These are phyloP conservation scores for Grammomys dolichurus DNA, from an alignment of 2,113 vertebrate genomes.

Conservation along the genomic window DNA sequence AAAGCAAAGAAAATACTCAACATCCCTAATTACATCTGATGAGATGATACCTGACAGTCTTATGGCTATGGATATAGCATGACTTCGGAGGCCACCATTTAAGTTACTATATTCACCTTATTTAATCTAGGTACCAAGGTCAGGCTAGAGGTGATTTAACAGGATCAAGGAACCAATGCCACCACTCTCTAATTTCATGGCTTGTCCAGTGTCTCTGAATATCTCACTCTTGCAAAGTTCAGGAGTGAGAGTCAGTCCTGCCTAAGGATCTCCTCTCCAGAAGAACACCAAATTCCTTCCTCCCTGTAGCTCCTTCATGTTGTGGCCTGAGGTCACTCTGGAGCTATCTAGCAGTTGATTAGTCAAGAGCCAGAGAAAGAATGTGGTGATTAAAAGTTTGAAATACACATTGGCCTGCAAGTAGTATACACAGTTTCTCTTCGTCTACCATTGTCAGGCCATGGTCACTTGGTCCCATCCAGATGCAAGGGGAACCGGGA, in stretches of 20 bases:
- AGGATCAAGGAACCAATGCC: neutral
- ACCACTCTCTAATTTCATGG: neutral
- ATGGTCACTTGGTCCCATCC: neutral
- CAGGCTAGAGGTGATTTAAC: neutral
- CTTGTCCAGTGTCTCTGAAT: neutral
- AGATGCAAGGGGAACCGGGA: neutral
- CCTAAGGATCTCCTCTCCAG: neutral
- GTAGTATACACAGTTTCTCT: neutral
- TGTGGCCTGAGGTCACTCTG: neutral
- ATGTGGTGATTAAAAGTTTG: neutral
- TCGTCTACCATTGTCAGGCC: neutral
- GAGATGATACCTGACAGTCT: neutral
- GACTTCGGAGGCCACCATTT: neutral
- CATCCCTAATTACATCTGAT: neutral
- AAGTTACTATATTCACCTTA: neutral
- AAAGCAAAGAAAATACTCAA: neutral
- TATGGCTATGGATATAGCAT: neutral
- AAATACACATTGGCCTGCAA: neutral
- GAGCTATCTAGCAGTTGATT: neutral
- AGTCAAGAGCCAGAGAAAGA: neutral
- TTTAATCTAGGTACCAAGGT: neutral
- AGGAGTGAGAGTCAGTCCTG: neutral
- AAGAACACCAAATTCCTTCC: neutral
- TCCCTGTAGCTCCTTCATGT: neutral
- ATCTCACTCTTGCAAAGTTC: neutral